Percentiles rank a stretch among this genome's conserved stretches.
These are phyloP conservation scores for Diogma glabrata DNA, from an alignment of 2,888 invertebrate genomes.

Conservation along the genomic window DNA sequence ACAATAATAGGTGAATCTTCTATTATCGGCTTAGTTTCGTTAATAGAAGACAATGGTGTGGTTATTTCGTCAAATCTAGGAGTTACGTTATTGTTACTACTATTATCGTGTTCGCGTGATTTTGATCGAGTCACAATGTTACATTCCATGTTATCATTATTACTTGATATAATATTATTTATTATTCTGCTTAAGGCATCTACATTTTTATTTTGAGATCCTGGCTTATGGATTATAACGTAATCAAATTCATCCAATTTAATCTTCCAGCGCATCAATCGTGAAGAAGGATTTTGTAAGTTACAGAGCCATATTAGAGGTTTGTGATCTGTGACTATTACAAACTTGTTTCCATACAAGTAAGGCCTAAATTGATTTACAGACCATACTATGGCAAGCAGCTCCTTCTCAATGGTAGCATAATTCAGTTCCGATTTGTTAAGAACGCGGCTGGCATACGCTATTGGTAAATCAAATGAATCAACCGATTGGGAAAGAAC, in stretches of 20 bases:
- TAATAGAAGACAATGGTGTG: no score
- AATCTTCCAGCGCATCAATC: constrained; percentile 23
- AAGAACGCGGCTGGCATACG: constrained; percentile 21
- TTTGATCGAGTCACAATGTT: no score
- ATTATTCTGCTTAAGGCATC: constrained; percentile 12
- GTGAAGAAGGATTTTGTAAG: constrained; percentile 20
- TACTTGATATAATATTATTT: no score
- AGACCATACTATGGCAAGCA: constrained; percentile 3
- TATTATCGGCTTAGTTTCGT: no score
- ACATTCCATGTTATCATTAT: no score
- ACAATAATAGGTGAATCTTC: no score
- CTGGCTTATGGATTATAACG: constrained; percentile 20
- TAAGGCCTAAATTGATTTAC: constrained; percentile 21
- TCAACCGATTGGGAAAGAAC: constrained; percentile 7
- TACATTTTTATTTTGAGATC: constrained; percentile 18
- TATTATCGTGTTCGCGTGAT: no score
- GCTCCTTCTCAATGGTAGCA: constrained; percentile 11
- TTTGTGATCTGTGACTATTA: constrained; percentile 24
- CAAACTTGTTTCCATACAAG: constrained; percentile 22
- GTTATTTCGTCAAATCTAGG: no score
- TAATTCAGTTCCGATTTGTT: constrained; percentile 19
- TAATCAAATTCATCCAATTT: constrained; percentile 23
- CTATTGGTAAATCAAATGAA: constrained; percentile 16
- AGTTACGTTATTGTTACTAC: no score
- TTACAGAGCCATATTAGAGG: constrained; percentile 21